Percentiles rank a stretch among this genome's conserved stretches.
These are phyloP conservation scores for Nibea coibor DNA, from an alignment of 2,113 vertebrate species.

Conservation along the genomic window DNA sequence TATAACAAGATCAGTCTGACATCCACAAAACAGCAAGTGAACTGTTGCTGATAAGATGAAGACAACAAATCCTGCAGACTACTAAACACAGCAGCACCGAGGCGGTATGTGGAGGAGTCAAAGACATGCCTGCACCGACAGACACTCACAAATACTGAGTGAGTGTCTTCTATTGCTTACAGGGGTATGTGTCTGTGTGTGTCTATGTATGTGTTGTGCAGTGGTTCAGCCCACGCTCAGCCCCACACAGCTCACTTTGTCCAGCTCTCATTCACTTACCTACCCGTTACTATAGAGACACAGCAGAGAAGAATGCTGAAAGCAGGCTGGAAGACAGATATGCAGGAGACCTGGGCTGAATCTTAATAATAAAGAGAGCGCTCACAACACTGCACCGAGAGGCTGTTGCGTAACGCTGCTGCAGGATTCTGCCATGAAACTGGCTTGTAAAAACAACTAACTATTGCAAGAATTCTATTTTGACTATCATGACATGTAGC, in stretches of 20 bases:
- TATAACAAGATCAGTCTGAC: no score
- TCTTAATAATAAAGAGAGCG: conserved; percentile 64
- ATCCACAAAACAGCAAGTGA: neutral
- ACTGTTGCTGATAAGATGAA: neutral
- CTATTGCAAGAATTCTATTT: neutral
- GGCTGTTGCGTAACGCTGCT: conserved; percentile 67
- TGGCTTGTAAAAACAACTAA: neutral
- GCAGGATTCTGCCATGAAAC: conserved; percentile 43
- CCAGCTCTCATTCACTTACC: conserved; percentile 76
- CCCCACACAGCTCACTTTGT: conserved; percentile 59
- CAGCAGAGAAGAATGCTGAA: conserved; percentile 72
- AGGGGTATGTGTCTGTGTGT: conserved; percentile 13
- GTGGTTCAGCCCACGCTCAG: conserved; percentile 65
- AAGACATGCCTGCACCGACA: conserved; percentile 30
- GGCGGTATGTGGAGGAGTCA: conserved; percentile 9
- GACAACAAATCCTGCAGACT: neutral
- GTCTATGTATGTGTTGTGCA: conserved; percentile 49
- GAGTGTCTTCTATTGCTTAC: conserved; percentile 17
- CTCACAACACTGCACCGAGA: conserved; percentile 30
- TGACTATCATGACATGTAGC: neutral
- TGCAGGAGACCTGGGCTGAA: conserved; percentile 66
- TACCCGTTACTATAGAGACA: conserved; percentile 80
- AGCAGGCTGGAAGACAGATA: conserved; percentile 67
- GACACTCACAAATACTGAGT: neutral
- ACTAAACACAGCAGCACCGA: neutral